Base-by-base conservation (phyloP, 2,113 vertebrate genomes). In the Jaculus jaculus region DNA sequence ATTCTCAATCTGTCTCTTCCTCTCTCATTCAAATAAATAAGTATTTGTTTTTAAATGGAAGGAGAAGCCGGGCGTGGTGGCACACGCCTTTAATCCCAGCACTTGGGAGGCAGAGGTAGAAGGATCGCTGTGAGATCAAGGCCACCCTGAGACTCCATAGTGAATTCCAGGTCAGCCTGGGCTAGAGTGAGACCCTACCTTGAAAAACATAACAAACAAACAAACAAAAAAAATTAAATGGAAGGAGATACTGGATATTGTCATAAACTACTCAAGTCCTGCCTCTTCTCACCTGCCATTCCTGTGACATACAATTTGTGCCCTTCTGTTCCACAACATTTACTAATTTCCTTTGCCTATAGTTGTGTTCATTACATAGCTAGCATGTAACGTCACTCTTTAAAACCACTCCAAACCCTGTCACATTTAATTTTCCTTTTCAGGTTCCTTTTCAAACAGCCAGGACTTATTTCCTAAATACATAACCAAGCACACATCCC, bases 361-460 rank as follows among this genome's bases (percentile, higher is more conserved):
- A 85, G 78, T 28, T 58, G n/a, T 26, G 30, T 10, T 92, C 18
- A 61, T 81, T 83, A 91, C 37, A 73, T 0, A 87, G 63, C 39
- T 92, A 28, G 84, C 58, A 86, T 93, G 6, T 72, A 92, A 82
- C 12, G n/a, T 94, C 20, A 93, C 37, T 90, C 73, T 65, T 28
- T 86, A 84, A 93, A 95, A 89, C 58, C 24, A 80, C 9, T 87
- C 17, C 72, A 26, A n/a, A 51, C 34, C 37, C 75, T 32, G 37
- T 42, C 72, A 89, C 42, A 73, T 17, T 93, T 84, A 92, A 69
- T 81, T 92, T 82, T 92, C 34, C 37, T 75, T 47, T 69, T 87
- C 68, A 85, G 37, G 75, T 71, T 80, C 51, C 54, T 90, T 90
- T 92, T 65, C 21, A 65, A 84, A 95, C 9, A 72, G 6, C 32